Evolutionary conservation across 2,888 invertebrate genomes (phyloP), one percentile per base, ranked within the genome.

Genomic region (Leptinotarsa peninsularis): DNA sequence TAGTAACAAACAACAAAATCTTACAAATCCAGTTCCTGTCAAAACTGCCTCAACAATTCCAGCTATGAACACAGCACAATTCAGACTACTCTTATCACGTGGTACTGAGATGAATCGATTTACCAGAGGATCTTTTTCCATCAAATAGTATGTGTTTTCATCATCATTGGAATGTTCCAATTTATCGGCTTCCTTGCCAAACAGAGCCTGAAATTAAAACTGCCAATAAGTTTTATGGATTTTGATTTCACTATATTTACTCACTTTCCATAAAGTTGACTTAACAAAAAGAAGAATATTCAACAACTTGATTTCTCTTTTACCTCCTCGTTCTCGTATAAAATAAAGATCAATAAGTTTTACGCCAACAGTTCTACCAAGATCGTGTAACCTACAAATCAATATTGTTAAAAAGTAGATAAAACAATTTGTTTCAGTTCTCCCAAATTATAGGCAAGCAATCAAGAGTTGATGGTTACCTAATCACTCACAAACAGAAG

Each of bases 91-190:
- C 88, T 99, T 99, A 87, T 99, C 99, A 87, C 98, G 97, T 0
- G 99, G 99, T 1, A 99, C 96, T 76, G 99, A 99, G 79, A 99
- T 98, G 87, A 94, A 99, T 85, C 95, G 95, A 89, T 99, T 99
- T 78, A 92, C 98, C 81, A 99, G 86, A 14, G 99, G 97, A 86
- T 99, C 99, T 85, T 98, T 98, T 88, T 99, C 99, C 87, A 99
- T 99, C 60, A 99, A 95, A 85, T 99, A 99, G 89, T 99, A 99
- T 0, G 97, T 98, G 80, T 95, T 93, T 86, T 98, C 98, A 90
- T 99, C 98, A 89, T 99, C 99, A 89, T 98, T 99, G 4, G 98
- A 98, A 89, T 98, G 97, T 86, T 99, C 99, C 80, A 99, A 88
- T 87, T 99, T 99, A 86, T 99, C 99, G 50, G 99, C 99, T 90